phyloP scores from a whole-genome alignment of 2,888 invertebrate species.

The Tanytarsus gracilentus region DNA sequence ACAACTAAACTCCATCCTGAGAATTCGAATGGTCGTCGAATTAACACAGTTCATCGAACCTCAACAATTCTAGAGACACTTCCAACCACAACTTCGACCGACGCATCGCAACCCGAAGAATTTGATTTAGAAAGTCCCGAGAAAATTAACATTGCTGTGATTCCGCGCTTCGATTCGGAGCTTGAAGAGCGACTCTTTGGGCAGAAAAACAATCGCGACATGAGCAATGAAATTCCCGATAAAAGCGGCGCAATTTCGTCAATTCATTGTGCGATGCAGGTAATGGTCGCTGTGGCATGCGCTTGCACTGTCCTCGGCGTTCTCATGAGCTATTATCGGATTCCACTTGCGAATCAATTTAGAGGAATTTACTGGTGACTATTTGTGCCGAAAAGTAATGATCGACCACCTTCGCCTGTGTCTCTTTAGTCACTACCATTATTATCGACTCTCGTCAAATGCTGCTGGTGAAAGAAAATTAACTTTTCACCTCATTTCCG shows the following conservation, averaged over 20 bases:
- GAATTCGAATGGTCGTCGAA: not conserved
- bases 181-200: conserved; percentile 34
- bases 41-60: not conserved
- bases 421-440: conserved; percentile 10
- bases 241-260: conserved; percentile 41
- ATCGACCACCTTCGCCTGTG: not conserved
- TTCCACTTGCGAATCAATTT: conserved; percentile 42
- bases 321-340: conserved; percentile 43
- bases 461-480: conserved; percentile 4
- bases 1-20: conserved; percentile 33
- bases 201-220: conserved; percentile 15
- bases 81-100: not conserved
- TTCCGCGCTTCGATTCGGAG: conserved; percentile 43
- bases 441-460: conserved; percentile 12
- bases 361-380: conserved; percentile 43
- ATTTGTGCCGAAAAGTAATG: conserved; percentile 16
- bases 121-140: conserved; percentile 34
- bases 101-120: not conserved
- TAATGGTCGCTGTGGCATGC: conserved; percentile 43
- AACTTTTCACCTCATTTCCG: not conserved
- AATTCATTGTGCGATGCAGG: conserved; percentile 44
- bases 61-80: not conserved
- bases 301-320: conserved; percentile 43
- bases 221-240: conserved; percentile 31
- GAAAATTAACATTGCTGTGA: conserved; percentile 43